Evolutionary conservation across 2,888 invertebrate genomes (phyloP).

Genomic region (Megalurothrips usitatus): DNA sequence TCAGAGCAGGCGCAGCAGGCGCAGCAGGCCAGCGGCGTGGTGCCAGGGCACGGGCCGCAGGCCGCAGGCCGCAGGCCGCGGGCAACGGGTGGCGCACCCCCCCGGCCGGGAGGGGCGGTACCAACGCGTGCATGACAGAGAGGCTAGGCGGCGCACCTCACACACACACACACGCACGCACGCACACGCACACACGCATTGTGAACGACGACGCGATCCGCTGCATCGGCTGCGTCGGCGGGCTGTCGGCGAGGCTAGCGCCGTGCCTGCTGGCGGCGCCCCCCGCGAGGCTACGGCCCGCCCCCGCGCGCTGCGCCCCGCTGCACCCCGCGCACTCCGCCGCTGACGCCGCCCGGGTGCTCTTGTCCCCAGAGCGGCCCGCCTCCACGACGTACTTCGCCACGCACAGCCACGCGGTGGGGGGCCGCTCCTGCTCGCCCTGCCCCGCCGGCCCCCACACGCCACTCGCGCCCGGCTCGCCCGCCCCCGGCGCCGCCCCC

Average conservation of each 20-base stretch:
- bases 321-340: slow-evolving; percentile 28
- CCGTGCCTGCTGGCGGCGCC: not conserved
- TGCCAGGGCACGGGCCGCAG: too few relatives aligned
- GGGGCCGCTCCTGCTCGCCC: slow-evolving; percentile 57
- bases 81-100: not conserved
- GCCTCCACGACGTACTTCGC: slow-evolving; percentile 56
- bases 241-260: not conserved
- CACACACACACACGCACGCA: too few relatives aligned
- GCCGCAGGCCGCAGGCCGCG: too few relatives aligned
- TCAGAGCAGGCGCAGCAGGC: too few relatives aligned
- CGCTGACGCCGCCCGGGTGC: not conserved
- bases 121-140: slow-evolving; percentile 2
- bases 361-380: slow-evolving; percentile 35
- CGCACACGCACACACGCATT: too few relatives aligned
- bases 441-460: slow-evolving; percentile 39
- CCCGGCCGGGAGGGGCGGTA: slow-evolving; percentile 6
- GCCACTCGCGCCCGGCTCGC: slow-evolving; percentile 51
- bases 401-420: slow-evolving; percentile 71
- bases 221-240: too few relatives aligned
- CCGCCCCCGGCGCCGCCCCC: slow-evolving; percentile 48
- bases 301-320: not conserved
- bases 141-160: not conserved
- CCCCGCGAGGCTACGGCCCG: slow-evolving; percentile 15
- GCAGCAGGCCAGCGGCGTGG: too few relatives aligned
- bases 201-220: too few relatives aligned